phyloP scores from a whole-genome alignment of 2,113 vertebrate species.

The Jaculus jaculus region DNA sequence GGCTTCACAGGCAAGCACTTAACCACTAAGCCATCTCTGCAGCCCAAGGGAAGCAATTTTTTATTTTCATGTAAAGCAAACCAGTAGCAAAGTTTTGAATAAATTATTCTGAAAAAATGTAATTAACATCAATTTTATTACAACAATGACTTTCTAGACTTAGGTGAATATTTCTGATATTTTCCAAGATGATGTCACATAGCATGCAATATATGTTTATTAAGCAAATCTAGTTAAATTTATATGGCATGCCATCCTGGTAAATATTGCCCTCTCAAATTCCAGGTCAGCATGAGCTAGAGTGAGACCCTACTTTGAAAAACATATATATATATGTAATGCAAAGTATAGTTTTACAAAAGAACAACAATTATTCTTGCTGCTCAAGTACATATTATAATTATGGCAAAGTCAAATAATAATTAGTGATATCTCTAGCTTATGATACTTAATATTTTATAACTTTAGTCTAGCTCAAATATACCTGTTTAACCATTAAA shows the following conservation, averaged over 20 bases:
- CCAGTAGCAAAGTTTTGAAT: neutral
- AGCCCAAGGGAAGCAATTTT: too few relatives aligned
- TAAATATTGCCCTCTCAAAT: neutral
- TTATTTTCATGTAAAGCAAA: neutral
- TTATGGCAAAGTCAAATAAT: constrained; percentile 41
- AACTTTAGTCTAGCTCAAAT: constrained; percentile 41
- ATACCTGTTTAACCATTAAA: neutral
- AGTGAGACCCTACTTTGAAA: too few relatives aligned
- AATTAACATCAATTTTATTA: neutral
- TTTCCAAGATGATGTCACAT: neutral
- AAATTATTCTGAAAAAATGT: constrained; percentile 20
- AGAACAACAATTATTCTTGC: constrained; percentile 39
- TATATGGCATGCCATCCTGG: neutral
- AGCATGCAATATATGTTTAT: neutral
- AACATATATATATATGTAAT: too few relatives aligned
- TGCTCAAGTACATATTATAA: constrained; percentile 49
- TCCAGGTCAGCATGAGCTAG: too few relatives aligned
- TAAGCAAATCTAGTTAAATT: neutral
- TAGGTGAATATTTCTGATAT: neutral
- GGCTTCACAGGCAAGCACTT: too few relatives aligned
- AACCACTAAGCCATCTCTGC: too few relatives aligned
- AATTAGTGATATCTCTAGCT: constrained; percentile 42
- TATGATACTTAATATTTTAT: constrained; percentile 42
- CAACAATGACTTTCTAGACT: neutral
- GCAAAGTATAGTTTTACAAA: constrained; percentile 46